A percentile compares a stretch with the other conserved stretches of the same genome.
Conservation (phyloP, 2,113 vertebrate species). For the Oryctolagus cuniculus region DNA sequence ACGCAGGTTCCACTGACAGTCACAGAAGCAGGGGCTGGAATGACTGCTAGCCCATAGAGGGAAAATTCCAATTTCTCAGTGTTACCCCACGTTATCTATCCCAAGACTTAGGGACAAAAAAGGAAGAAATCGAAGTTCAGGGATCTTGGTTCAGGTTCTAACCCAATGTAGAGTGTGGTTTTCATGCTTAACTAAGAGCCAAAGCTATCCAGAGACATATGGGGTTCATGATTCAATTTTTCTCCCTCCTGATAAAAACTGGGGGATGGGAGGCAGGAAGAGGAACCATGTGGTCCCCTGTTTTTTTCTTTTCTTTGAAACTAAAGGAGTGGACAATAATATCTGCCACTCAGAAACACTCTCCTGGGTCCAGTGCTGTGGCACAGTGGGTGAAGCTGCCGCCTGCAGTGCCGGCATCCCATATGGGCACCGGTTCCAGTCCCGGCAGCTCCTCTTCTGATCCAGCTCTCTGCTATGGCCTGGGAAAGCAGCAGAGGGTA, state of each 20-base stretch:
- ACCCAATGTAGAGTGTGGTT: not conserved
- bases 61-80: not conserved
- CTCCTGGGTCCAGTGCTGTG: not conserved
- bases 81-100: not conserved
- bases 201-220: not conserved
- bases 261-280: not conserved
- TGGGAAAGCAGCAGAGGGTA: too few relatives aligned
- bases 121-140: not conserved
- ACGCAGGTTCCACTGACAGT: not conserved
- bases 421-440: too few relatives aligned
- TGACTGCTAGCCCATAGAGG: not conserved
- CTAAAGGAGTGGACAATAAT: conserved; percentile 13
- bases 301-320: not conserved
- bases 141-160: not conserved
- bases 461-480: too few relatives aligned
- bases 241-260: conserved; percentile 4
- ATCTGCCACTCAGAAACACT: not conserved
- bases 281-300: not conserved
- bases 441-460: too few relatives aligned
- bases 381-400: too few relatives aligned
- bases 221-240: not conserved
- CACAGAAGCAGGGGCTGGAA: not conserved
- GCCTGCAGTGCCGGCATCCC: too few relatives aligned
- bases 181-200: not conserved
- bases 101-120: not conserved